phyloP scores from a whole-genome alignment of 2,113 vertebrate genomes.

The Synodontis membranacea region DNA sequence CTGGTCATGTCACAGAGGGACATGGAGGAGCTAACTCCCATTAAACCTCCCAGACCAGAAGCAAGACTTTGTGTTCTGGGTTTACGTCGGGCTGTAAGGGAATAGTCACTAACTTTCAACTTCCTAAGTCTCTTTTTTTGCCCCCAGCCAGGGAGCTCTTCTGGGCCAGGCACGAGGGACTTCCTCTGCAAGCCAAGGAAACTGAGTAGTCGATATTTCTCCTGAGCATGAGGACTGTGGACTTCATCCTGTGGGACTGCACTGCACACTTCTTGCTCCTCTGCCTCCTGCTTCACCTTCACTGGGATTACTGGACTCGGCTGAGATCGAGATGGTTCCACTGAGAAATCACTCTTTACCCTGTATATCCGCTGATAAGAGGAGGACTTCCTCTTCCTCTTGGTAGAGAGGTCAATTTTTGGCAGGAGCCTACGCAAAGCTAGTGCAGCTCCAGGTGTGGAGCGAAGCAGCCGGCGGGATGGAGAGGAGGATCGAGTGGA shows the following conservation, averaged over 20 bases:
- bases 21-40: slow-evolving; percentile 56
- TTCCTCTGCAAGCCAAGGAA: slow-evolving; percentile 79
- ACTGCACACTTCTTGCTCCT: slow-evolving; percentile 56
- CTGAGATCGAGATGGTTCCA: slow-evolving; percentile 21
- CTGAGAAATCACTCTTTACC: slow-evolving; percentile 32
- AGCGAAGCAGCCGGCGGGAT: slow-evolving; percentile 69
- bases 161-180: slow-evolving; percentile 71
- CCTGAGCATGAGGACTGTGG: slow-evolving; percentile 72
- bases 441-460: slow-evolving; percentile 69
- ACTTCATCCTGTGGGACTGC: slow-evolving; percentile 67
- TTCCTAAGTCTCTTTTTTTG: slow-evolving; percentile 79
- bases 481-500: slow-evolving; percentile 60
- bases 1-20: slow-evolving; percentile 70
- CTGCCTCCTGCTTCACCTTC: slow-evolving; percentile 68
- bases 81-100: slow-evolving; percentile 71
- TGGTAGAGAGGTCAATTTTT: slow-evolving; percentile 60
- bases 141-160: slow-evolving; percentile 76
- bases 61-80: slow-evolving; percentile 59
- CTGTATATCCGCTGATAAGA: slow-evolving; percentile 51
- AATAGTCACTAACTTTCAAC: slow-evolving; percentile 78
- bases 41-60: slow-evolving; percentile 42
- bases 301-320: slow-evolving; percentile 58
- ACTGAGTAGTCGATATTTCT: slow-evolving; percentile 78
- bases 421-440: slow-evolving; percentile 66
- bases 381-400: slow-evolving; percentile 48